Evolutionary conservation across 2,113 vertebrate genomes (phyloP), one percentile per base, ranked within the genome.

Genomic region (Syngnathus scovelli): DNA sequence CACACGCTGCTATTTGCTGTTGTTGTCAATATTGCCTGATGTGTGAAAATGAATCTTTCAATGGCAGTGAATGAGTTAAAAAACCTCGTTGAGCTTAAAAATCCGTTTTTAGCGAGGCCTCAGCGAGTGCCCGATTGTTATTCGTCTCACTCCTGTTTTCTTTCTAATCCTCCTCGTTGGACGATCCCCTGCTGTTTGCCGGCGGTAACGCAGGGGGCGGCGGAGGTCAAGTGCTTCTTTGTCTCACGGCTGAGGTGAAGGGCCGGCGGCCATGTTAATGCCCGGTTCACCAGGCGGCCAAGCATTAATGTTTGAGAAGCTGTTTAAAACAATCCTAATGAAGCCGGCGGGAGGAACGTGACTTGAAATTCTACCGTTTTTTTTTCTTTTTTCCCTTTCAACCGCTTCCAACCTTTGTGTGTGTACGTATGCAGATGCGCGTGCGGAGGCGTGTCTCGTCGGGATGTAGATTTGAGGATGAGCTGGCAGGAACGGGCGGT

Each of bases 281-380:
- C 51, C 52, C 72, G 65, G 46, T 74, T 82, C 81, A 80, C 85
- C 87, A 89, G 86, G 86, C 85, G 86, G 87, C 83, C 81, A 68
- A 63, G 83, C 87, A 90, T 91, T 83, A 91, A 92, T 91, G 87
- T 90, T 92, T 92, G 76, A 90, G 86, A 88, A 82, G 84, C 87
- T 85, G 85, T 83, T 89, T 91, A 84, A 89, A 89, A 89, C 84
- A 80, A 87, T 88, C 81, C 86, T 91, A 91, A 92, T 92, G 89
- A 90, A 90, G 86, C 89, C 90, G 83, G 86, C 63, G 85, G 75
- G 68, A 77, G 27, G 79, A 81, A 81, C 83, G 64, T 76, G 70
- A 77, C 82, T 87, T 83, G 61, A 82, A 82, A 76, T 83, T 79
- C 79, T 78, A 51, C 44, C 55, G 71, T 80, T 84, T 77, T 75